Conservation (phyloP, 1,140 invertebrate species). For the Tetraneura akinire region DNA sequence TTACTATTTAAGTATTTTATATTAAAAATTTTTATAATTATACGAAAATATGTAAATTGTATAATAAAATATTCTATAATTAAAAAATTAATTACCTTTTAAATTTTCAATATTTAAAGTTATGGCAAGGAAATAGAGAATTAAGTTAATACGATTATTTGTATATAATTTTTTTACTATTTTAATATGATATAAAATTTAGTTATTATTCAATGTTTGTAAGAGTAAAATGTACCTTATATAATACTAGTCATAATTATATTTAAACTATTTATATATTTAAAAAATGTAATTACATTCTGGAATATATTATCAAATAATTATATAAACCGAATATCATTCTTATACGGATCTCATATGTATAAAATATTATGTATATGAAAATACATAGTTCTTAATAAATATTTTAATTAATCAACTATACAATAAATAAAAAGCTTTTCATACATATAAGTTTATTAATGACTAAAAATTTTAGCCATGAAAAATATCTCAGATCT, state of each 20-base stretch:
- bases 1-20: conserved; percentile 30
- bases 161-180: conserved; percentile 6
- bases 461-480: conserved; percentile 1
- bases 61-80: conserved; percentile 14
- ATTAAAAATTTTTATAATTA: conserved; percentile 3
- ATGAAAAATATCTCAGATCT: background rate
- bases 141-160: background rate
- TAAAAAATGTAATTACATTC: background rate
- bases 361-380: conserved; percentile 11
- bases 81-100: background rate
- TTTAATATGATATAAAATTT: background rate
- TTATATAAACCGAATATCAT: background rate
- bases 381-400: background rate
- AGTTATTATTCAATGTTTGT: conserved; percentile 3
- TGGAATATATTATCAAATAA: conserved; percentile 1
- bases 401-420: background rate
- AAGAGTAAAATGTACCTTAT: background rate
- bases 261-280: too few relatives aligned
- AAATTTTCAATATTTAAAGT: background rate
- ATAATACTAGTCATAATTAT: conserved; percentile 27
- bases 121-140: background rate
- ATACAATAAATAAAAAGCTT: conserved; percentile 1
- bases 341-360: conserved; percentile 30
- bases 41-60: conserved; percentile 21
- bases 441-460: conserved; percentile 6